These are phyloP conservation scores for Neuroterus valhalla DNA, from an alignment of 1,140 invertebrate genomes.

Conservation along the genomic window DNA sequence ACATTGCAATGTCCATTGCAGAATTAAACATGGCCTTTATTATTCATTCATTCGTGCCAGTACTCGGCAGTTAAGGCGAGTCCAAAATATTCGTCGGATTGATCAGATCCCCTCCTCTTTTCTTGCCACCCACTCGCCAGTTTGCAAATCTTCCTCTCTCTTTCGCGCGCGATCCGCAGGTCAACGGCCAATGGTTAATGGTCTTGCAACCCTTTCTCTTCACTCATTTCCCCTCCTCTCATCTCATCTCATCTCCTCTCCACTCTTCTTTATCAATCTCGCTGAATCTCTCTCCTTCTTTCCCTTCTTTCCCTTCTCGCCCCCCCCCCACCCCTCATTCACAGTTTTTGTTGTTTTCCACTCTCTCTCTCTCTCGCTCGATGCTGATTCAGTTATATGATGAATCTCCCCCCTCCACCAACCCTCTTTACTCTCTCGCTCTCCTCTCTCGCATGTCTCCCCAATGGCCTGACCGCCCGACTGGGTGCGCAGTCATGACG, in stretches of 20 bases:
- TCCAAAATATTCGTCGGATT: neutral
- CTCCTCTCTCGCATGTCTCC: neutral
- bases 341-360: too few species aligned
- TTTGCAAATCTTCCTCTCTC: neutral
- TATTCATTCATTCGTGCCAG: neutral
- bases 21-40: neutral
- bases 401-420: neutral
- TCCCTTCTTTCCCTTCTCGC: too few species aligned
- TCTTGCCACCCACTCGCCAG: neutral
- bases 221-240: neutral
- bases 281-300: too few species aligned
- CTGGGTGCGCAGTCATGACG: conserved; percentile 12
- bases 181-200: conserved; percentile 16
- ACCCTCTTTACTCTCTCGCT: neutral
- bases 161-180: neutral
- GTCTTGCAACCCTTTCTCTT: neutral
- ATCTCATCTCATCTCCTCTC: neutral
- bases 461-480: too few species aligned
- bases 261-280: too few species aligned
- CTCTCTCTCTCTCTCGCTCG: neutral
- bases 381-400: too few species aligned
- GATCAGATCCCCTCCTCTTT: neutral
- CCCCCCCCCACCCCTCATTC: too few species aligned
- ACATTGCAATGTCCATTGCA: too few species aligned
- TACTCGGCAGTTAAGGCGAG: neutral